phyloP scores from a whole-genome alignment of 2,888 invertebrate genomes.

The Maniola hyperantus region DNA sequence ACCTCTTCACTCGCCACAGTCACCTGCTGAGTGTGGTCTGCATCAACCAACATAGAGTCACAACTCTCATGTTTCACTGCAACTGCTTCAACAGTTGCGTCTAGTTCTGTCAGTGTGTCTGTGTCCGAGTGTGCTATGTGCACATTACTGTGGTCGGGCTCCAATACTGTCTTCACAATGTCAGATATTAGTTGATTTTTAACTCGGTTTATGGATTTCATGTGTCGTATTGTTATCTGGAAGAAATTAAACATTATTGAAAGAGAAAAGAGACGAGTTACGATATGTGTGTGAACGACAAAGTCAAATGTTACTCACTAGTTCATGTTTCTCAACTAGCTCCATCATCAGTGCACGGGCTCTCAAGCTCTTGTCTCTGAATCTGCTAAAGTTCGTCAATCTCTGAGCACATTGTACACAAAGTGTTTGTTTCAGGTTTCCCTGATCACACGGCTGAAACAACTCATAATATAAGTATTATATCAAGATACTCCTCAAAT shows the following conservation, averaged over 20 bases:
- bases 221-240: slow-evolving; percentile 7
- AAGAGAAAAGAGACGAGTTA: not conserved
- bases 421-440: too few relatives aligned
- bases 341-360: slow-evolving; percentile 4
- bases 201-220: not conserved
- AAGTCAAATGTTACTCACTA: slow-evolving; percentile 2
- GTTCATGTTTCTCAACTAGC: not conserved
- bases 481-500: too few relatives aligned
- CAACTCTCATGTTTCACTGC: not conserved
- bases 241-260: not conserved
- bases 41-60: not conserved
- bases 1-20: not conserved
- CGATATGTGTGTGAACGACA: not conserved
- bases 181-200: not conserved
- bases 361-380: slow-evolving; percentile 5
- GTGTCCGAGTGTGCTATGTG: not conserved
- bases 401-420: not conserved
- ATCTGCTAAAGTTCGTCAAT: not conserved
- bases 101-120: not conserved
- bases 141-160: not conserved
- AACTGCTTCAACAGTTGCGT: not conserved
- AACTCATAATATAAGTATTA: too few relatives aligned
- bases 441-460: too few relatives aligned
- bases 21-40: not conserved
- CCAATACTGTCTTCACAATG: not conserved